Conservation (phyloP, 1,140 invertebrate genomes). For the Lethrus apterus region DNA sequence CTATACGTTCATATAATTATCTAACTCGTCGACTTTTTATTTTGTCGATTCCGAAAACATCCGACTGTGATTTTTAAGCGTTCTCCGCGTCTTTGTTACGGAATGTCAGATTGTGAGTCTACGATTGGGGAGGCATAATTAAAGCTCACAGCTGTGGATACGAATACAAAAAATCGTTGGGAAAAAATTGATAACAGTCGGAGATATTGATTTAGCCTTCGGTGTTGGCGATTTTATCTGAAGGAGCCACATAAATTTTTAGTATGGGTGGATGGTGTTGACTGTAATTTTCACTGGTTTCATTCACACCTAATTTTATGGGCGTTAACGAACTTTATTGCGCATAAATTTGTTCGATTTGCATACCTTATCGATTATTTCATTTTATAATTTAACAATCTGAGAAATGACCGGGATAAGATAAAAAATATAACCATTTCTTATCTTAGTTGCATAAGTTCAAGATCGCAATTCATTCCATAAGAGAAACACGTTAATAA, state of each 20-base stretch:
- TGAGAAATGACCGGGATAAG: no score
- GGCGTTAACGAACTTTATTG: slow-evolving; percentile 7
- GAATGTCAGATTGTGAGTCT: neutral
- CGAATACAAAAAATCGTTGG: neutral
- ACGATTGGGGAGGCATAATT: neutral
- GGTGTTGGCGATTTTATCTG: slow-evolving; percentile 15
- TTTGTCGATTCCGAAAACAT: neutral
- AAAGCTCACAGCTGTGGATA: neutral
- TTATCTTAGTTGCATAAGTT: no score
- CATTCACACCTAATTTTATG: slow-evolving; percentile 8
- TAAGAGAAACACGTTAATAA: no score
- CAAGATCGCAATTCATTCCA: no score
- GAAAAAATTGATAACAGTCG: slow-evolving; percentile 11
- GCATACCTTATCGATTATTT: no score
- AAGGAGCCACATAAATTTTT: slow-evolving; percentile 17
- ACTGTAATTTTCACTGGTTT: slow-evolving; percentile 10
- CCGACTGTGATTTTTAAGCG: slow-evolving; percentile 9
- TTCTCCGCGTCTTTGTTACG: neutral
- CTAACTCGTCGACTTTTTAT: slow-evolving; percentile 1
- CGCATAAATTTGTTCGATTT: slow-evolving; percentile 8
- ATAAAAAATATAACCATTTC: no score
- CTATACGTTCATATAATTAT: slow-evolving; percentile 6
- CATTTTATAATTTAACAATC: no score
- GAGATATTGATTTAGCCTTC: slow-evolving; percentile 7
- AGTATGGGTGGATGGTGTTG: slow-evolving; percentile 7